Percentiles rank a stretch among this genome's conserved stretches.
These are phyloP conservation scores for Clistopyga incitator DNA, from an alignment of 2,888 invertebrate species.

Conservation along the genomic window DNA sequence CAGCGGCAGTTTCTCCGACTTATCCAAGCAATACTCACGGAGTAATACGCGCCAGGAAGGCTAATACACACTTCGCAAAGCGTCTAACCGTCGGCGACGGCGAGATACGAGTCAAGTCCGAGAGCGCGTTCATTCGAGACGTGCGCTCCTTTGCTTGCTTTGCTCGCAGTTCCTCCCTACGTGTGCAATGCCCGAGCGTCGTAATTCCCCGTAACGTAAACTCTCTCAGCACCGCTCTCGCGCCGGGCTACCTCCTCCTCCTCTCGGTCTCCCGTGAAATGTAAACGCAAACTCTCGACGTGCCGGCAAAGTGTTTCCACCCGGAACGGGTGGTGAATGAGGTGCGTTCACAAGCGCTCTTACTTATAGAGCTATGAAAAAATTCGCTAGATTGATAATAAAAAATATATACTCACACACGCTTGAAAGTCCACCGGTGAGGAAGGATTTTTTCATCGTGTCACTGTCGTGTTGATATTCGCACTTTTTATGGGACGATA, in stretches of 20 bases:
- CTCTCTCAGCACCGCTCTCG: conserved; percentile 30
- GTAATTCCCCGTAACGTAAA: conserved; percentile 59
- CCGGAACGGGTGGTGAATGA: conserved; percentile 23
- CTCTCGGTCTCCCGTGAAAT: conserved; percentile 59
- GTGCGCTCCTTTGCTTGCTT: conserved; percentile 54
- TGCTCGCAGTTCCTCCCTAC: conserved; percentile 20
- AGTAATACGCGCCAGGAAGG: conserved; percentile 13
- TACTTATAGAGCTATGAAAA: conserved; percentile 8
- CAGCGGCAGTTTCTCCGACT: conserved; percentile 26
- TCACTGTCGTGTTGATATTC: too few relatives aligned
- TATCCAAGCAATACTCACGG: conserved; percentile 31
- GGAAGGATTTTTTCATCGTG: too few relatives aligned
- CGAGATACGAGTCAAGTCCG: conserved; percentile 60
- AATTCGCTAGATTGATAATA: conserved; percentile 3
- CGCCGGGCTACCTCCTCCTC: conserved; percentile 38
- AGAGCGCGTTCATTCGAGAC: conserved; percentile 70
- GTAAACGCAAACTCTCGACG: conserved; percentile 63
- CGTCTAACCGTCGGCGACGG: conserved; percentile 63
- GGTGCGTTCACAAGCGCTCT: background rate
- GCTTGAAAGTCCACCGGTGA: background rate
- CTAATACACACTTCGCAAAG: conserved; percentile 32
- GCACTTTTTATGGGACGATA: too few relatives aligned
- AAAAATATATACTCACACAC: background rate
- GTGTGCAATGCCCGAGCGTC: conserved; percentile 49
- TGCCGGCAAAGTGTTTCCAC: conserved; percentile 62